phyloP scores from a whole-genome alignment of 64 coral and sea anemone genomes.

The Catalaphyllia jardinei region DNA sequence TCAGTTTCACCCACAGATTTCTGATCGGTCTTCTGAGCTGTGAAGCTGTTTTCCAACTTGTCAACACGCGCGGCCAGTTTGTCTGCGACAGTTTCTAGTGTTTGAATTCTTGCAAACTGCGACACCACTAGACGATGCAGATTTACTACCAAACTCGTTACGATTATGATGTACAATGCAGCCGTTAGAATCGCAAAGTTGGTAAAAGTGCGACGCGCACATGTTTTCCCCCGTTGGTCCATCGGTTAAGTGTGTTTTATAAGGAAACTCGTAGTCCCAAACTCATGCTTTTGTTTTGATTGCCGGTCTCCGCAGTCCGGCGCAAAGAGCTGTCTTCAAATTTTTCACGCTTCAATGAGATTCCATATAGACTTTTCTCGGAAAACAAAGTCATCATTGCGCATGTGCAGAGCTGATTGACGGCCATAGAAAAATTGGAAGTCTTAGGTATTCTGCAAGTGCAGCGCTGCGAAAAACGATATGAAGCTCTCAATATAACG shows the following conservation, averaged over 20 bases:
- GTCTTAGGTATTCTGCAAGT: background rate
- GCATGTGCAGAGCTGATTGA: slow-evolving; percentile 56
- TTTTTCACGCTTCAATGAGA: slow-evolving; percentile 56
- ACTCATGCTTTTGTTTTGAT: slow-evolving; percentile 3
- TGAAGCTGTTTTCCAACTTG: slow-evolving; percentile 44
- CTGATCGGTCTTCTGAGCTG: slow-evolving; percentile 17
- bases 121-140: slow-evolving; percentile 25
- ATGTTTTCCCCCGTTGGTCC: slow-evolving; percentile 7
- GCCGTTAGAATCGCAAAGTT: slow-evolving; percentile 15
- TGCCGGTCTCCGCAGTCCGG: background rate
- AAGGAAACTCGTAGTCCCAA: slow-evolving; percentile 16
- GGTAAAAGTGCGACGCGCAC: background rate
- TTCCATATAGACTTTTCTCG: slow-evolving; percentile 54
- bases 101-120: slow-evolving; percentile 47
- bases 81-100: slow-evolving; percentile 38
- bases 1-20: slow-evolving; percentile 23
- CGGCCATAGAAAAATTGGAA: background rate
- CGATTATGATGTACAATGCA: slow-evolving; percentile 23
- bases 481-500: background rate
- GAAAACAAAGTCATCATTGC: slow-evolving; percentile 29
- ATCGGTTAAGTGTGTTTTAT: background rate
- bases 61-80: slow-evolving; percentile 20
- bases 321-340: slow-evolving; percentile 4
- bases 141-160: slow-evolving; percentile 34
- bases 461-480: background rate